Conservation (phyloP, 2,888 invertebrate genomes). For the Dryococelus australis region DNA sequence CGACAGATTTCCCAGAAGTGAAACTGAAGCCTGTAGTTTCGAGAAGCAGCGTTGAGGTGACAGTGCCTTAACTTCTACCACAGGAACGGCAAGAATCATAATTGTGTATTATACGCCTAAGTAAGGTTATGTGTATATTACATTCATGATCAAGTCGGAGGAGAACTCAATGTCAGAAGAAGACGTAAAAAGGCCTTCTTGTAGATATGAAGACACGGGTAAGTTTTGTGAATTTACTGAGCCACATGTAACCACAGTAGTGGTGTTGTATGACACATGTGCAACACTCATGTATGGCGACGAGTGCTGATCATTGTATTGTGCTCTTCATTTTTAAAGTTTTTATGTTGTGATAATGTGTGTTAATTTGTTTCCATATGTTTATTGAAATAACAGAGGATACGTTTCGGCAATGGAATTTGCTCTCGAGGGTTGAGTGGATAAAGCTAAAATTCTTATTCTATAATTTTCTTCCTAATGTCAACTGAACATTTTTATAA, state of each 20-base stretch:
- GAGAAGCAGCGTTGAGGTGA: background rate
- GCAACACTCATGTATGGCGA: background rate
- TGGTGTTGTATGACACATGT: background rate
- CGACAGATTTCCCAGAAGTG: slow-evolving; percentile 25
- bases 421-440: too few species aligned
- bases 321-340: background rate
- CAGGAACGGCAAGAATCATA: background rate
- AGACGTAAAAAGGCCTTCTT: slow-evolving; percentile 38
- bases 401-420: too few species aligned
- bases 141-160: slow-evolving; percentile 20
- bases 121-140: slow-evolving; percentile 12
- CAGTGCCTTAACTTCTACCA: background rate
- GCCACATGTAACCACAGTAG: background rate
- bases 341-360: background rate
- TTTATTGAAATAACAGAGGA: background rate
- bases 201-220: slow-evolving; percentile 39
- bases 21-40: slow-evolving; percentile 11
- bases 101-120: background rate
- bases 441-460: too few species aligned
- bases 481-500: too few species aligned
- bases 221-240: background rate
- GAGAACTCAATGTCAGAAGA: slow-evolving; percentile 43
- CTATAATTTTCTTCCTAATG: too few species aligned
- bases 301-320: background rate
- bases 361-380: background rate